Evolutionary conservation across 1,140 invertebrate genomes (phyloP).

Genomic region (Cydia amplana): DNA sequence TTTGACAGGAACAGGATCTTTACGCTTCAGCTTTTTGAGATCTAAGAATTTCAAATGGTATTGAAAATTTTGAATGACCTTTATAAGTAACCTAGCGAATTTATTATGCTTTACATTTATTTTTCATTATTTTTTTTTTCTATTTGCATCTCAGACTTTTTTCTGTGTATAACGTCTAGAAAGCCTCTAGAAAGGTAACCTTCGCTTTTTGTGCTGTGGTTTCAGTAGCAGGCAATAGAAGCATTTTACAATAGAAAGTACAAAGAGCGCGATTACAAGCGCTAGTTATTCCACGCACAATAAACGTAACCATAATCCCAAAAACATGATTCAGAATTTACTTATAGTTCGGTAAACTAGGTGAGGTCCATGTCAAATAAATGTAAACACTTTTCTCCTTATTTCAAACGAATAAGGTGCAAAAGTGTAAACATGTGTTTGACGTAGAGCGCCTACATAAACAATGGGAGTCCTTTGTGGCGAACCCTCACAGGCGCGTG

Average conservation of each 20-base stretch:
- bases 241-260: neutral
- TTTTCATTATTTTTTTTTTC: no score
- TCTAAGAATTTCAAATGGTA: no score
- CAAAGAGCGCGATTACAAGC: neutral
- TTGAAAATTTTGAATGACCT: no score
- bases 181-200: no score
- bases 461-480: conserved; percentile 11
- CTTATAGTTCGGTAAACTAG: neutral
- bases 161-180: no score
- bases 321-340: neutral
- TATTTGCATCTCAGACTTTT: no score
- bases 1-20: neutral
- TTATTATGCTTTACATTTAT: no score
- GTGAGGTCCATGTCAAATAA: neutral
- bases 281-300: neutral
- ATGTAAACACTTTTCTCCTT: neutral
- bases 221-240: neutral
- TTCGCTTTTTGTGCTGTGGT: no score
- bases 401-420: neutral
- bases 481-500: neutral
- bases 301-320: neutral
- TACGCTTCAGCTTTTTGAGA: neutral
- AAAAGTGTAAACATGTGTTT: neutral
- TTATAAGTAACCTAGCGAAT: no score
- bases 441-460: neutral